Evolutionary conservation across 2,113 vertebrate species (phyloP).

Genomic region (Cyprinodon tularosa): DNA sequence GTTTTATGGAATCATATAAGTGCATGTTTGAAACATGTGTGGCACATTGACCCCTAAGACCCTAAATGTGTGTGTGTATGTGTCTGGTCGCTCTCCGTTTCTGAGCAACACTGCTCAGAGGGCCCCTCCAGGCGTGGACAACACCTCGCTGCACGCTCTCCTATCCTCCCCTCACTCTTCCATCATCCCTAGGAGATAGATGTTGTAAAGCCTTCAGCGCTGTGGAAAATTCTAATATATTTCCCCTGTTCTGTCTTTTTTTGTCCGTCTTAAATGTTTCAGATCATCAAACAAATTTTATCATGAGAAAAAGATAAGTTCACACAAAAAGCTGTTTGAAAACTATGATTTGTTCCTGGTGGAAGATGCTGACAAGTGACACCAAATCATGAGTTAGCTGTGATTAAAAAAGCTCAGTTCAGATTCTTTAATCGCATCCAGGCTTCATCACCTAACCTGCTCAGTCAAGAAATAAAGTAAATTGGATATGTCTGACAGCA

Average conservation of each 20-base stretch:
- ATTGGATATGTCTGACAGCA: background rate
- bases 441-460: background rate
- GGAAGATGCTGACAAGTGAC: background rate
- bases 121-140: constrained; percentile 75
- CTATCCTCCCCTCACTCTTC: constrained; percentile 76
- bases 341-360: background rate
- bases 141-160: constrained; percentile 75
- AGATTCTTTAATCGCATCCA: background rate
- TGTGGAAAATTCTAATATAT: background rate
- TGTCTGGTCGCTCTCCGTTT: constrained; percentile 68
- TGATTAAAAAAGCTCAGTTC: background rate
- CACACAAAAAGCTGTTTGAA: background rate
- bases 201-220: no score
- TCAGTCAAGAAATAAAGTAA: background rate
- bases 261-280: background rate
- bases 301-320: background rate
- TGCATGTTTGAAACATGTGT: constrained; percentile 20
- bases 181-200: constrained; percentile 76
- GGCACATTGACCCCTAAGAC: constrained; percentile 37
- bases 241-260: background rate
- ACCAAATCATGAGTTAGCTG: background rate
- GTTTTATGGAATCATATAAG: constrained; percentile 29
- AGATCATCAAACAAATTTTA: background rate
- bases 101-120: constrained; percentile 75
- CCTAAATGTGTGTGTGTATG: constrained; percentile 22